phyloP scores from a whole-genome alignment of 1,140 invertebrate genomes.

The Plectrocnemia conspersa region DNA sequence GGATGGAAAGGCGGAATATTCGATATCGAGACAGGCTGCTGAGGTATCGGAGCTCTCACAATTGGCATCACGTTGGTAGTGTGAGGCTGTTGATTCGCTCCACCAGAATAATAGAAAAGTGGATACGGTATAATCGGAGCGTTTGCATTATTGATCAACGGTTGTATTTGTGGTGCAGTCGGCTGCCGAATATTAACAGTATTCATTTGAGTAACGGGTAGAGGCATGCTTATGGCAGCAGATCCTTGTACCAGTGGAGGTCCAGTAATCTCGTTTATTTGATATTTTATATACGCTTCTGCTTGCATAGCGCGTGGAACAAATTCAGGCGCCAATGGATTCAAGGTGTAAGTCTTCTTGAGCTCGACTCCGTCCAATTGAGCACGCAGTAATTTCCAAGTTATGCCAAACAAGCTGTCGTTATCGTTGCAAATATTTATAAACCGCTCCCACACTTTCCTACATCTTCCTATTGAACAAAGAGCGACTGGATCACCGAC shows the following conservation, averaged over 20 bases:
- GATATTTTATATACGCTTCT: conserved; percentile 43
- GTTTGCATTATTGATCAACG: conserved; percentile 20
- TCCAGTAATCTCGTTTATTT: conserved; percentile 22
- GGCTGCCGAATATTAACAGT: conserved; percentile 33
- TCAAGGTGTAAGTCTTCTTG: conserved; percentile 69
- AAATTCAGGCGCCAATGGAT: conserved; percentile 80
- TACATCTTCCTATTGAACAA: conserved; percentile 77
- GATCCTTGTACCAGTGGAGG: conserved; percentile 30
- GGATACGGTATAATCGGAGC: conserved; percentile 22
- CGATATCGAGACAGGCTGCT: conserved; percentile 17
- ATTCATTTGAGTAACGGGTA: conserved; percentile 28
- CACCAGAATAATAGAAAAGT: conserved; percentile 21
- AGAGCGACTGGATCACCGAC: conserved; percentile 84
- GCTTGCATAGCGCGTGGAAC: conserved; percentile 58
- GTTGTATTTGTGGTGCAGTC: conserved; percentile 37
- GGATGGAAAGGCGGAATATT: conserved; percentile 34
- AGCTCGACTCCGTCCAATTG: conserved; percentile 70
- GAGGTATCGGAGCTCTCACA: conserved; percentile 17
- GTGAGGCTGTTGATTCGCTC: conserved; percentile 35
- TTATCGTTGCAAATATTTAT: conserved; percentile 69
- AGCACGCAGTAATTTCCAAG: conserved; percentile 60
- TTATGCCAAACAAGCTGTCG: conserved; percentile 72
- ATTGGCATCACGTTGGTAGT: conserved; percentile 26
- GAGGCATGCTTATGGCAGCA: conserved; percentile 35
- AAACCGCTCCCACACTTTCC: conserved; percentile 80